Evolutionary conservation across 2,113 vertebrate species (phyloP).

Genomic region (Chaetodon trifascialis): DNA sequence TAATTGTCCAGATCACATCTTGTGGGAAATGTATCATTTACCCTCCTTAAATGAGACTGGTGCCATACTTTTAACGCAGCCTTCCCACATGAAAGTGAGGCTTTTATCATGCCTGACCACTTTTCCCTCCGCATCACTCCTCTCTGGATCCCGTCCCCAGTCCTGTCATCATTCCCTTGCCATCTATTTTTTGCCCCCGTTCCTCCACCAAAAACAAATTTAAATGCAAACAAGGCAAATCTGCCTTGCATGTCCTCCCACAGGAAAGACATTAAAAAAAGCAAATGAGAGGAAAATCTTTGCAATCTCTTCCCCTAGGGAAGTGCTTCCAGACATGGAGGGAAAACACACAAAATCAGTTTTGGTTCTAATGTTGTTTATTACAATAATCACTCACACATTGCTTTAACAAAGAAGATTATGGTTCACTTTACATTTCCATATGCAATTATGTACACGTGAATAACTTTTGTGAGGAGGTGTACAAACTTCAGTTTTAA

Average conservation of each 20-base stretch:
- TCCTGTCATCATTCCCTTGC: conserved; percentile 37
- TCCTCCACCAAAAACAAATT: conserved; percentile 60
- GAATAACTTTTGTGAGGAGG: conserved; percentile 18
- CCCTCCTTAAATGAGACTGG: conserved; percentile 18
- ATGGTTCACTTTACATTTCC: conserved; percentile 19
- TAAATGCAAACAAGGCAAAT: conserved; percentile 75
- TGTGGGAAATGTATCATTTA: conserved; percentile 33
- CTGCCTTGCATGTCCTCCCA: conserved; percentile 61
- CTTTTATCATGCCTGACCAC: conserved; percentile 32
- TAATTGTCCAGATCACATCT: conserved; percentile 38
- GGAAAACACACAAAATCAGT: conserved; percentile 26
- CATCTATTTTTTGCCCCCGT: conserved; percentile 15
- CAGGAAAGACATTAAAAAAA: conserved; percentile 60
- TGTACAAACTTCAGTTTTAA: conserved; percentile 25
- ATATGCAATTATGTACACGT: conserved; percentile 33
- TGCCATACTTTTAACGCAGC: conserved; percentile 7
- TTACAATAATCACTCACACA: conserved; percentile 29
- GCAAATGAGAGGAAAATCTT: conserved; percentile 60
- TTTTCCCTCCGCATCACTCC: conserved; percentile 40
- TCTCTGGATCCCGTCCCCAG: conserved; percentile 43
- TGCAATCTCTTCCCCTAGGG: conserved; percentile 35
- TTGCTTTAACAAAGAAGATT: conserved; percentile 41
- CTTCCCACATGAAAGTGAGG: conserved; percentile 45
- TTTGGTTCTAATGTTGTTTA: conserved; percentile 47
- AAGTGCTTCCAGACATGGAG: conserved; percentile 20